These are phyloP conservation scores for Carcina quercana DNA, from an alignment of 2,888 invertebrate genomes.

Conservation along the genomic window DNA sequence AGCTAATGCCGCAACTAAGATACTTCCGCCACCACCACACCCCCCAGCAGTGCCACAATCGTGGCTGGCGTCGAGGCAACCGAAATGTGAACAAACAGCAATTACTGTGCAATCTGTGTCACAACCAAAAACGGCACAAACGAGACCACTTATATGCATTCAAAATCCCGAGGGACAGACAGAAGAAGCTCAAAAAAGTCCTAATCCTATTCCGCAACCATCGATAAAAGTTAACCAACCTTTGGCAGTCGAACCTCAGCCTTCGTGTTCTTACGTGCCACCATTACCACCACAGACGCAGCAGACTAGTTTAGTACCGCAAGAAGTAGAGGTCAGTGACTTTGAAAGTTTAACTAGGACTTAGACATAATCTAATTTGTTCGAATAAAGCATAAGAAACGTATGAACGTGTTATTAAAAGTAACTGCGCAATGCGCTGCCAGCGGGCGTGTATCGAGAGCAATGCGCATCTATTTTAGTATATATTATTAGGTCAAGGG, in stretches of 20 bases:
- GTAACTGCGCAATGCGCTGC: slow-evolving; percentile 46
- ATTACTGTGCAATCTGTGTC: slow-evolving; percentile 14
- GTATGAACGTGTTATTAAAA: slow-evolving; percentile 30
- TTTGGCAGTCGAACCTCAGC: slow-evolving; percentile 38
- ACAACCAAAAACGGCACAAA: slow-evolving; percentile 18
- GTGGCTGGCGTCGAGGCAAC: slow-evolving; percentile 44
- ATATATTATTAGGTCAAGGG: slow-evolving; percentile 67
- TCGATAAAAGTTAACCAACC: slow-evolving; percentile 25
- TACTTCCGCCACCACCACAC: slow-evolving; percentile 33
- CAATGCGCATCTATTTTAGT: slow-evolving; percentile 65
- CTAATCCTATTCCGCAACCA: slow-evolving; percentile 31
- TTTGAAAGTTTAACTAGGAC: not conserved
- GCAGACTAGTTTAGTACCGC: slow-evolving; percentile 56
- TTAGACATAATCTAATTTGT: not conserved
- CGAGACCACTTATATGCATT: slow-evolving; percentile 46
- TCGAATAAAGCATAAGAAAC: not conserved
- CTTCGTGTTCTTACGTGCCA: slow-evolving; percentile 57
- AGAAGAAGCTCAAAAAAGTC: slow-evolving; percentile 30
- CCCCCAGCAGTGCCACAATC: slow-evolving; percentile 62
- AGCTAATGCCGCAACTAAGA: no score
- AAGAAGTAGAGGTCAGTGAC: slow-evolving; percentile 67
- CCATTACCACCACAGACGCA: slow-evolving; percentile 24
- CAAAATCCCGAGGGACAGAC: slow-evolving; percentile 40
- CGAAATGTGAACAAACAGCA: slow-evolving; percentile 23
- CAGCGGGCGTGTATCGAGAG: slow-evolving; percentile 51